Conservation (phyloP, 2,888 invertebrate species). For the Drosophila nigricruria region DNA sequence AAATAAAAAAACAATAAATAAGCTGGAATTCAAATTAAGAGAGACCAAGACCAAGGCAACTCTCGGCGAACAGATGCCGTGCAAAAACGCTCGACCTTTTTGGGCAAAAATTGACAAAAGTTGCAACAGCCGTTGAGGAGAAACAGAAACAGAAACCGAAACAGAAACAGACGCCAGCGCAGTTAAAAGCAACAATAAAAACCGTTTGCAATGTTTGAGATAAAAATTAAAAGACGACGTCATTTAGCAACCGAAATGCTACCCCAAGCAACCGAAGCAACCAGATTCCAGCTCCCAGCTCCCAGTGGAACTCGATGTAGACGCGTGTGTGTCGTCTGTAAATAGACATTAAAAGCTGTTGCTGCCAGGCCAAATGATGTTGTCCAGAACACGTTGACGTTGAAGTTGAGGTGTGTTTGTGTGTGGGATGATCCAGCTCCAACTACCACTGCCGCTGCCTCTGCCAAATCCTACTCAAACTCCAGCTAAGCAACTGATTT, state of each 20-base stretch:
- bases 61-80: constrained; percentile 59
- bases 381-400: constrained; percentile 49
- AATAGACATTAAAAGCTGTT: constrained; percentile 75
- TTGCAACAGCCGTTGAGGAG: constrained; percentile 66
- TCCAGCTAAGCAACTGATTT: constrained; percentile 62
- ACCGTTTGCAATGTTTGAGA: constrained; percentile 81
- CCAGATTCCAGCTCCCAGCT: constrained; percentile 13
- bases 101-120: constrained; percentile 72
- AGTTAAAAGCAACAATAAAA: constrained; percentile 79
- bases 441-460: not conserved
- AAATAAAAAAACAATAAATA: constrained; percentile 58
- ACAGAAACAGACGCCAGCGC: constrained; percentile 76
- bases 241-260: constrained; percentile 71
- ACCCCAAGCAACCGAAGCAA: constrained; percentile 15
- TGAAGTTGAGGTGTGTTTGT: constrained; percentile 36
- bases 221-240: constrained; percentile 84
- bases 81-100: constrained; percentile 70
- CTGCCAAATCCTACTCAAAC: constrained; percentile 3
- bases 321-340: constrained; percentile 72
- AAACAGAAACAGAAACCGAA: constrained; percentile 56
- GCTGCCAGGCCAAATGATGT: constrained; percentile 25
- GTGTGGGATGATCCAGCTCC: not conserved
- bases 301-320: constrained; percentile 43
- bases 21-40: constrained; percentile 71
- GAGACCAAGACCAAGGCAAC: constrained; percentile 19